These are phyloP conservation scores for Adelosebastes latens DNA, from an alignment of 2,797 vertebrate species.

Conservation along the genomic window DNA sequence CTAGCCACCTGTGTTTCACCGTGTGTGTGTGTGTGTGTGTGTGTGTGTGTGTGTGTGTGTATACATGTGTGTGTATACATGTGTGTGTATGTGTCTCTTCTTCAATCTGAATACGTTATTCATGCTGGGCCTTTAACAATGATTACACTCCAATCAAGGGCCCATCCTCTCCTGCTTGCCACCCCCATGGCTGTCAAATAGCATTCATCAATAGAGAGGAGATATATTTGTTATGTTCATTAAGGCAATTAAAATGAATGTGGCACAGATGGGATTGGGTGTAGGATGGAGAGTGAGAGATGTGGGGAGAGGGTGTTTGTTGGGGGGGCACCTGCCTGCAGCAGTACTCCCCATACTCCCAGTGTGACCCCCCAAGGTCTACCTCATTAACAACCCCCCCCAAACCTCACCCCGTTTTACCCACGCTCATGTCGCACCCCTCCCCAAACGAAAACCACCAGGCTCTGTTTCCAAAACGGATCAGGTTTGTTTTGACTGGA, in stretches of 20 bases:
- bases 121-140: constrained; percentile 78
- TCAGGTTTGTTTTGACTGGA: constrained; percentile 84
- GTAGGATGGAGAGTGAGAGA: constrained; percentile 55
- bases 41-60: not conserved
- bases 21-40: not conserved
- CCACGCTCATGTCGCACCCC: constrained; percentile 51
- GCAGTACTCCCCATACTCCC: constrained; percentile 55
- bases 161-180: constrained; percentile 67
- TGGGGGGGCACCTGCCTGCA: constrained; percentile 73
- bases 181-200: constrained; percentile 76
- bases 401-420: constrained; percentile 51
- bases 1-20: constrained; percentile 66
- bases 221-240: constrained; percentile 83
- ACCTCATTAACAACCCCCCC: constrained; percentile 59
- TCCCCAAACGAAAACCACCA: constrained; percentile 76
- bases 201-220: constrained; percentile 78
- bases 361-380: constrained; percentile 65
- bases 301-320: constrained; percentile 37
- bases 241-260: constrained; percentile 81
- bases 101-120: constrained; percentile 78
- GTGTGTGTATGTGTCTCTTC: constrained; percentile 26
- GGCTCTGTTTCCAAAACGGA: constrained; percentile 82
- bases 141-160: constrained; percentile 79
- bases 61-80: not conserved
- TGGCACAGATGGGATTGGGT: constrained; percentile 75